Base-by-base conservation (phyloP, 2,888 invertebrate species). In the Parnassius apollo region DNA sequence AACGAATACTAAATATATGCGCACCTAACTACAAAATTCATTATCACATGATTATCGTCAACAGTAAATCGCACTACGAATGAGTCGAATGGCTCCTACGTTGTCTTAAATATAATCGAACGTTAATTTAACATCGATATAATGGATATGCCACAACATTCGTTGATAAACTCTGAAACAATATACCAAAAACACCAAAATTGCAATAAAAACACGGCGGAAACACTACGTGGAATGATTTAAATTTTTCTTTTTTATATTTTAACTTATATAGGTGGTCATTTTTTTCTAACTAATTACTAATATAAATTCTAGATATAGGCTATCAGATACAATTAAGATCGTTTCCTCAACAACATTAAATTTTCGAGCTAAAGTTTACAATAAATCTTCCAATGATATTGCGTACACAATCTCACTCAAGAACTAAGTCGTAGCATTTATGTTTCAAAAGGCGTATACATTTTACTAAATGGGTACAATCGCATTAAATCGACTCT, bases 21-120 rank as follows among this genome's bases (percentile, higher is more conserved):
- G 65, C 54, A 56, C 53, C 50, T 53, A 56, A 25, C 65, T 57
- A 60, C 65, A 61, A 65, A 65, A 59, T 63, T 62, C 60, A 55
- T 64, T 63, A 67, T 61, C 67, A 62, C 65, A 69, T 62, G 11
- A 59, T 49, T 49, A 49, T 42, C 50, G 55, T 46, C 50, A 45
- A 51, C 45, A 51, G 22, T 54, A 58, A 50, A 12, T 13, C 25
- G n/a, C 45, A 42, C 22, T 10, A 1, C 51, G 42, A 56, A 42
- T 35, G 44, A 56, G 13, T 10, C 42, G 4, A 45, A 56, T 44
- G 9, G 22, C 61, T 45, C 44, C 50, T 46, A 64, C 55, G 56
- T 56, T 44, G 42, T 22, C 25, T 46, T 11, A 64, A 63, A 64
- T 59, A 64, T 49, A 64, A 46, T 50, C 52, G 59, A 59, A n/a